phyloP scores from a whole-genome alignment of 2,888 invertebrate species.

The Chelonus formosanus region DNA sequence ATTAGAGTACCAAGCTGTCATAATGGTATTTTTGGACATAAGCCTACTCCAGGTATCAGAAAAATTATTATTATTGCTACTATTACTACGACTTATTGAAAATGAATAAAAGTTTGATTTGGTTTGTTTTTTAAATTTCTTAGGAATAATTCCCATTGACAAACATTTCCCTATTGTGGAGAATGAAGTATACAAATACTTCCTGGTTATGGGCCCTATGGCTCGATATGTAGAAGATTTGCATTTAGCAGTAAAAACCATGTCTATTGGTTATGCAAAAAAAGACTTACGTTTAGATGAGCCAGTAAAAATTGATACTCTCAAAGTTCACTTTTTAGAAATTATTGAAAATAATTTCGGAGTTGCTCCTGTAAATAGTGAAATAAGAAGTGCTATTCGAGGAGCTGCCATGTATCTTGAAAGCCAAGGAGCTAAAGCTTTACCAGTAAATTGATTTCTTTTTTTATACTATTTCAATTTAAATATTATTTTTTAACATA shows the following conservation, averaged over 20 bases:
- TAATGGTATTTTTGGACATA: constrained; percentile 89
- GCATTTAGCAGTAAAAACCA: constrained; percentile 71
- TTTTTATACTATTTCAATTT: constrained; percentile 15
- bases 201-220: constrained; percentile 77
- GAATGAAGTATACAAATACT: constrained; percentile 67
- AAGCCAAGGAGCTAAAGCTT: constrained; percentile 63
- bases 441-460: constrained; percentile 55
- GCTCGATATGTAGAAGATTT: constrained; percentile 82
- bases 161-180: constrained; percentile 72
- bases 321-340: constrained; percentile 73
- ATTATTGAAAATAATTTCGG: constrained; percentile 69
- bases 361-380: constrained; percentile 66
- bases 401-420: constrained; percentile 68
- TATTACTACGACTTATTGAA: too few relatives aligned
- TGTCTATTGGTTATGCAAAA: constrained; percentile 67
- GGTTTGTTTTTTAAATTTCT: not conserved
- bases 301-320: constrained; percentile 66
- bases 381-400: constrained; percentile 67
- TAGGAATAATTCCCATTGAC: constrained; percentile 69
- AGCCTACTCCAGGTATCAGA: constrained; percentile 76
- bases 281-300: constrained; percentile 66
- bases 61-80: not conserved
- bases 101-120: too few relatives aligned
- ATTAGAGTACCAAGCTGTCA: constrained; percentile 86
- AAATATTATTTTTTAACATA: too few relatives aligned